These are phyloP conservation scores for Peromyscus melanophrys DNA, from an alignment of 2,797 vertebrate species.

Conservation along the genomic window DNA sequence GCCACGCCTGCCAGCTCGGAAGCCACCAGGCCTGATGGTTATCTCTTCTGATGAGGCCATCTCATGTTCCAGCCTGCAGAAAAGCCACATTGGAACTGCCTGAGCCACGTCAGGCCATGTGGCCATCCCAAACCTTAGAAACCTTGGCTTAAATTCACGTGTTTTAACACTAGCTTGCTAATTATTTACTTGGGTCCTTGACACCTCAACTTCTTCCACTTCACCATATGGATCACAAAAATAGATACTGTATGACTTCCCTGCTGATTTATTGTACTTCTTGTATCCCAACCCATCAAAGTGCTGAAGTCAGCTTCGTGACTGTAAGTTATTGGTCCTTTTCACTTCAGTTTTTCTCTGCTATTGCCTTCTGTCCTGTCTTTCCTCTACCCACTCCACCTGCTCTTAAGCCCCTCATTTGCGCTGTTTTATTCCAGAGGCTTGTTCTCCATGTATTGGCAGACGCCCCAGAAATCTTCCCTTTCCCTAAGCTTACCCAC, in stretches of 20 bases:
- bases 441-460: neutral
- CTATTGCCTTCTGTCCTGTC: neutral
- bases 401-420: neutral
- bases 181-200: neutral
- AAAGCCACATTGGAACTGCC: neutral
- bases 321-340: neutral
- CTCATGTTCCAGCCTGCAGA: neutral
- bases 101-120: neutral
- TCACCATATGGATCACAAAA: neutral
- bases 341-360: neutral
- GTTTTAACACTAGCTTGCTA: constrained; percentile 12
- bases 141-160: neutral
- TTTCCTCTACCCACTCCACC: neutral
- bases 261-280: neutral
- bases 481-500: neutral
- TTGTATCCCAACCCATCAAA: neutral
- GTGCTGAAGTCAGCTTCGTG: neutral
- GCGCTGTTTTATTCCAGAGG: neutral
- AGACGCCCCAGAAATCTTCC: neutral
- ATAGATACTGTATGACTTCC: neutral
- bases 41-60: neutral
- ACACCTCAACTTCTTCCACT: neutral
- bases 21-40: neutral
- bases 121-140: neutral
- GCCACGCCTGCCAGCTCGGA: neutral